These are phyloP conservation scores for Leptonema lineaticorne DNA, from an alignment of 1,140 invertebrate genomes.

Conservation along the genomic window DNA sequence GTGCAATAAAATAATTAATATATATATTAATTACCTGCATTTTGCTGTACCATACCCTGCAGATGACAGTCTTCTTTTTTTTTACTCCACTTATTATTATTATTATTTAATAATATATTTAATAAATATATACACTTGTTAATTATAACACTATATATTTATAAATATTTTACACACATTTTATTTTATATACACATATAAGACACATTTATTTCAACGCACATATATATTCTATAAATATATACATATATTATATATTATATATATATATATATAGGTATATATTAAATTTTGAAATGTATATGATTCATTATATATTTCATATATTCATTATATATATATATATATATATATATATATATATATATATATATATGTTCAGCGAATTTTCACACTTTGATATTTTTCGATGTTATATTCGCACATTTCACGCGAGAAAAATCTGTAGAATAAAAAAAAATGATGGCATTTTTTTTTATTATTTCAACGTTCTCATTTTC, in stretches of 20 bases:
- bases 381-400: no score
- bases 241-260: no score
- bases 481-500: background rate
- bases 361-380: no score
- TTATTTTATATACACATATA: background rate
- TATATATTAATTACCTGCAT: constrained; percentile 12
- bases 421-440: background rate
- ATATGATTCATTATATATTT: no score
- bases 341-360: no score
- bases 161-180: background rate
- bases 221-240: no score
- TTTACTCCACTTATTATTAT: background rate
- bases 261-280: no score
- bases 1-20: no score
- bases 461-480: background rate
- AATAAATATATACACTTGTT: background rate
- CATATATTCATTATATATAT: no score
- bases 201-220: background rate
- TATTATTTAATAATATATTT: background rate
- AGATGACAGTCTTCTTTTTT: background rate
- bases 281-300: no score
- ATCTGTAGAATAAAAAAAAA: background rate
- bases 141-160: background rate
- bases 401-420: background rate
- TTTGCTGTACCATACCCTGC: constrained; percentile 18